Evolutionary conservation across 2,113 vertebrate genomes (phyloP).

Genomic region (Isichthys henryi): DNA sequence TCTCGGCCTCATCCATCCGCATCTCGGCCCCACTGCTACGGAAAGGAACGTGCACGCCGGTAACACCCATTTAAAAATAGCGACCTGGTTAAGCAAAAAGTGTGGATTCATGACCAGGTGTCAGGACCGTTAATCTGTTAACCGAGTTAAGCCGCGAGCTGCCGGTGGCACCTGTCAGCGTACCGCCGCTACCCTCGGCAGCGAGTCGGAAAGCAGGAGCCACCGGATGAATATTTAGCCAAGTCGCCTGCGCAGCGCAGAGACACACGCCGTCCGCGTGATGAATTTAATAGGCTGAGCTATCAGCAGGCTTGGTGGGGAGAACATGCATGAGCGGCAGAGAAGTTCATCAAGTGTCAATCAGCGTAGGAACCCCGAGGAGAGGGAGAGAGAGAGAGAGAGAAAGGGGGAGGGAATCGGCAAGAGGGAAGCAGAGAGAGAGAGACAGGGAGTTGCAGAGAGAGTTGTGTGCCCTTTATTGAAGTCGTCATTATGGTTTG

Average conservation of each 20-base stretch:
- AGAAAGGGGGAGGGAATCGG: background rate
- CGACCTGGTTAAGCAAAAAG: background rate
- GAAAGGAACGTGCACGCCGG: background rate
- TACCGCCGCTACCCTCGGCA: background rate
- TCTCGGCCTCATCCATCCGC: background rate
- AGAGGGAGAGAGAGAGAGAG: background rate
- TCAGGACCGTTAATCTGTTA: background rate
- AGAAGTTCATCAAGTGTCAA: conserved; percentile 30
- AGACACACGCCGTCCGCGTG: conserved; percentile 21
- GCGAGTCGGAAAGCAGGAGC: background rate
- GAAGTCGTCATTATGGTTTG: background rate
- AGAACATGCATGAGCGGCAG: conserved; percentile 25
- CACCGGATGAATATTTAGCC: conserved; percentile 24
- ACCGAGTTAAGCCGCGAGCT: background rate
- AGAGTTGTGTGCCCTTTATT: background rate
- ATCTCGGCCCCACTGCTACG: background rate
- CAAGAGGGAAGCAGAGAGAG: background rate
- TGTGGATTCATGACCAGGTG: background rate
- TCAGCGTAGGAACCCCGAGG: background rate
- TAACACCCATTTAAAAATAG: conserved; percentile 11
- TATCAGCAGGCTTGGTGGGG: conserved; percentile 20
- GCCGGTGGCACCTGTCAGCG: background rate
- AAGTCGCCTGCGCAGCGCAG: conserved; percentile 11
- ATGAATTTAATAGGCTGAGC: conserved; percentile 26
- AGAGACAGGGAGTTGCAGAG: background rate